Evolutionary conservation across 2,797 vertebrate genomes (phyloP), one percentile per base, ranked within the genome.

Genomic region (Scomberomorus guttatus): DNA sequence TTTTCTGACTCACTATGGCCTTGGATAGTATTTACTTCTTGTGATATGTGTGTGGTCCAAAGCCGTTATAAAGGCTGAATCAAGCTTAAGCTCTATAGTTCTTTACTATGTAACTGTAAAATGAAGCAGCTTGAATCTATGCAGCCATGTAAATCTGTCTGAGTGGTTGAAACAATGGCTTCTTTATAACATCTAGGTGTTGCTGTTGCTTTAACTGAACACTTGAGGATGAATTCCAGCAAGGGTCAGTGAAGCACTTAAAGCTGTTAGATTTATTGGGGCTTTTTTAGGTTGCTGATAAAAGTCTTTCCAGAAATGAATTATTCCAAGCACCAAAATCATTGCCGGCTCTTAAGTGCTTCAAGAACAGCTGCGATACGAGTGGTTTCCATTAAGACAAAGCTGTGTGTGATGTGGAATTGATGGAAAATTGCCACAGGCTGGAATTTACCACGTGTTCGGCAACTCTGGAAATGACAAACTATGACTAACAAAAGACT

Each of bases 1-100:
- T 79, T 27, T 63, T 48, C 51, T 82, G 63, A 42, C 52, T 82
- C 72, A 79, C 73, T 61, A 76, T 86, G 77, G 87, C 87, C 90
- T 92, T 64, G 25, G 44, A 63, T 70, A 55, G 24, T 62, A 70
- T 64, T 32, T 59, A 44, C 34, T n/a, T 46, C 20, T 54, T 51
- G 15, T 83, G 48, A 69, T 64, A 9, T 58, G 59, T 18, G 9
- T 79, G 34, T 42, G 24, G 10, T 61, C 11, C 5, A 68, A 42
- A 13, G 46, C 18, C 1, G 20, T 44, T n/a, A n/a, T 24, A 24
- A 67, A 59, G 46, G 56, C 20, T 24, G 17, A 13, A 63, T 20
- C 14, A 14, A 70, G 22, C 27, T 63, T 42, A n/a, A 71, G 3
- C 15, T 29, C 27, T 55, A 13, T 29, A 34, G 12, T 18, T 55